A percentile compares a stretch with the other conserved stretches of the same genome.
phyloP scores from a whole-genome alignment of 2,797 vertebrate species.

The Tragopan temminckii region DNA sequence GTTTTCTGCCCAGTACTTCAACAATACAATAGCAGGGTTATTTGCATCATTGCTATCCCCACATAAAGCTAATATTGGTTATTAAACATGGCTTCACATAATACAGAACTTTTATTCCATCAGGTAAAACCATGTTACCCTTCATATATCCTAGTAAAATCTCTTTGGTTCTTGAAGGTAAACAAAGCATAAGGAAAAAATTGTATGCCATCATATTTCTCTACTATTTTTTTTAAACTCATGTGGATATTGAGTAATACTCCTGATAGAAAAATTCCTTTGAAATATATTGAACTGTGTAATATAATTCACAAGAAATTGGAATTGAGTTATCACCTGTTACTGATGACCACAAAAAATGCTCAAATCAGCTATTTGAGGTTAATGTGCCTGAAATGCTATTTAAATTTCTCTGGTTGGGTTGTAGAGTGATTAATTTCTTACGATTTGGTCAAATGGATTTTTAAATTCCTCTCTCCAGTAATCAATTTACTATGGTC shows the following conservation, averaged over 20 bases:
- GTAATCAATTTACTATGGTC: conserved; percentile 49
- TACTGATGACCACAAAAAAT: conserved; percentile 65
- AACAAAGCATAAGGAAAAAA: neutral
- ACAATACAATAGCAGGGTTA: neutral
- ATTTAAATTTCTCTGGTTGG: conserved; percentile 69
- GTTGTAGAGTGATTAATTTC: conserved; percentile 54
- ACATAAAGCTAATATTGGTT: neutral
- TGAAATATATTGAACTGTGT: conserved; percentile 56
- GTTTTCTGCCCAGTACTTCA: neutral
- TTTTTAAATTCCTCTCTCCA: conserved; percentile 52
- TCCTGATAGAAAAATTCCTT: conserved; percentile 45
- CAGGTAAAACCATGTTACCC: neutral
- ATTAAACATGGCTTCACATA: neutral
- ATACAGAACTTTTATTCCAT: neutral
- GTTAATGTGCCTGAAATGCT: conserved; percentile 76
- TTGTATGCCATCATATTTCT: neutral
- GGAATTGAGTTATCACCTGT: conserved; percentile 74
- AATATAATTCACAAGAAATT: conserved; percentile 74
- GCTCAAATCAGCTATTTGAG: conserved; percentile 69
- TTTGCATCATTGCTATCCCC: neutral
- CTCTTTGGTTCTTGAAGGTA: neutral
- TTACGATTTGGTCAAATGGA: conserved; percentile 46
- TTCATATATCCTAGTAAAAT: neutral
- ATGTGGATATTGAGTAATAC: conserved; percentile 1
- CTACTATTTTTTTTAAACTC: neutral